Conservation (phyloP, 64 coral and sea anemone species). For the Montipora sp. region DNA sequence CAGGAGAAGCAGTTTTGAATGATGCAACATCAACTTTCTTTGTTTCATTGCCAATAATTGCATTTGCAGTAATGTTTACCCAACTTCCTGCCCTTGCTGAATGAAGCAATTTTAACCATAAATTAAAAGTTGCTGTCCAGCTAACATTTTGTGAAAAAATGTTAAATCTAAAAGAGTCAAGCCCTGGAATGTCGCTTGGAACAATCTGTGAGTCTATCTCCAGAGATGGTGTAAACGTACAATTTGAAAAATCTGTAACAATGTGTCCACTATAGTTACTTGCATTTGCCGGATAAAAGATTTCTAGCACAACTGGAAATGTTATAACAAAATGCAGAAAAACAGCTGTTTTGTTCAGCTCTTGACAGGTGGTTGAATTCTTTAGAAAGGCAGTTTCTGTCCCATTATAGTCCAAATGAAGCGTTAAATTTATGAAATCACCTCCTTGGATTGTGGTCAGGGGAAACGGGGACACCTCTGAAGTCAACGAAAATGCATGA, state of each 20-base stretch:
- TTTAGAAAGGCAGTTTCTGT: constrained; percentile 6
- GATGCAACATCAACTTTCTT: constrained; percentile 35
- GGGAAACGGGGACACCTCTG: background rate
- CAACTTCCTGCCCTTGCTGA: constrained; percentile 45
- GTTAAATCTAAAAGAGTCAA: background rate
- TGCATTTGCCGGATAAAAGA: constrained; percentile 21
- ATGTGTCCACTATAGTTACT: constrained; percentile 10
- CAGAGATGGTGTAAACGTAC: constrained; percentile 38
- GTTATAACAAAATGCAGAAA: constrained; percentile 46
- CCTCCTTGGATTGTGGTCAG: constrained; percentile 56
- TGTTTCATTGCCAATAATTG: constrained; percentile 1
- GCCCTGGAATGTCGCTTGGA: background rate
- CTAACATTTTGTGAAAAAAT: constrained; percentile 70
- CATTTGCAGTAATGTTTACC: constrained; percentile 49
- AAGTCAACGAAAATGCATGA: constrained; percentile 35
- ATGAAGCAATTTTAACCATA: constrained; percentile 24
- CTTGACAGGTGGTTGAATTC: constrained; percentile 64
- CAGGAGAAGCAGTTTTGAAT: constrained; percentile 42
- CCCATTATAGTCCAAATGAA: constrained; percentile 65
- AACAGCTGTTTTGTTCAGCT: background rate
- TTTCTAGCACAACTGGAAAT: constrained; percentile 60
- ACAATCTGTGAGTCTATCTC: background rate
- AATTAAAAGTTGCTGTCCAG: constrained; percentile 52
- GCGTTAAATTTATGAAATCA: constrained; percentile 67
- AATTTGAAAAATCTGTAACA: constrained; percentile 73